Base-by-base conservation (phyloP, 2,797 vertebrate genomes). In the Ctenopoma multispine region DNA sequence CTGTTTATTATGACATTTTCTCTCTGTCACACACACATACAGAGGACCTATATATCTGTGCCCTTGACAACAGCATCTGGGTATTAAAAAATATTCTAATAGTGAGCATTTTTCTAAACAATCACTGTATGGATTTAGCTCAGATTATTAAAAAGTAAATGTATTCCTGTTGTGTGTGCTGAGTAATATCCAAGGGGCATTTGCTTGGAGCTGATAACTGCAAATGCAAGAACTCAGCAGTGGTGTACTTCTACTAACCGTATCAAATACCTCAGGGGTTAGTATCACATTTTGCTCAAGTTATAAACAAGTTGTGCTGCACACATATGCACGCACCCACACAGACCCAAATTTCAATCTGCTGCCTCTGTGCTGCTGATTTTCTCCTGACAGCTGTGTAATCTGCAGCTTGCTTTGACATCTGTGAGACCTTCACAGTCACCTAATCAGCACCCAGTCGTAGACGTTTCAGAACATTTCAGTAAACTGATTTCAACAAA, bases 191-290 rank as follows among this genome's bases (percentile, higher is more conserved):
- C 61, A 66, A 29, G 34, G 77, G 63, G 13, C 43, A 43, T 82
- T 75, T 75, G 68, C 64, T 55, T 7, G 38, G 34, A 63, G 64
- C 71, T 82, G 77, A 87, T 76, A 73, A 78, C 68, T 60, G 55
- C 73, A 77, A 64, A 70, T 49, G 41, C 51, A 77, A 46, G 24
- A 71, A 48, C 44, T 76, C 61, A 73, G 54, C 68, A 59, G 48
- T 47, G 21, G 23, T 66, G 43, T 61, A 48, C 56, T 54, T 61
- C 5, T 38, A 11, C 63, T 36, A 46, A 65, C 68, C 20, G 12
- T 38, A 77, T 59, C 65, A 80, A 74, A 75, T 60, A 62, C 60
- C 48, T 66, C 3, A 15, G 5, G 21, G 69, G 73, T 72, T 82
- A 50, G 69, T 77, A 56, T 66, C 4, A 0, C 51, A 54, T 46